Base-by-base conservation (phyloP, 2,113 vertebrate genomes). In the Hemibates koningsi region DNA sequence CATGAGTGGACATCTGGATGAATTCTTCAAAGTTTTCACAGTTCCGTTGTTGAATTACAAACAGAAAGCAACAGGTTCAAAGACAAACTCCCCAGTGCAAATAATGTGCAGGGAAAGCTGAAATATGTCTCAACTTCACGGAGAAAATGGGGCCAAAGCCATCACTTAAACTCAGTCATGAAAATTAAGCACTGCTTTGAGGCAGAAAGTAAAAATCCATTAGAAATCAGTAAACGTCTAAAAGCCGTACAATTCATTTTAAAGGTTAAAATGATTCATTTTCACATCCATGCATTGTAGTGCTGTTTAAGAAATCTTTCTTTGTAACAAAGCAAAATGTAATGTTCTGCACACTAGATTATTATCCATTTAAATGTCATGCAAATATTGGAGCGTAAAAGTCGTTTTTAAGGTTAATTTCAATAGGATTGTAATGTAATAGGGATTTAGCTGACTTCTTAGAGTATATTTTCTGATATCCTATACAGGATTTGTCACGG, bases 21-120 rank as follows among this genome's bases (percentile, higher is more conserved):
- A 6, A 13, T 9, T 9, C 3, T 45, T 29, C 9, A 0, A 17
- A 17, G 1, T 50, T 50, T 17, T 27, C 24, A 27, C 24, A 27
- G 24, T 27, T 32, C 16, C 3, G 27, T 3, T n/a, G 45, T 32
- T 78, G 73, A 52, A 34, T 34, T 13, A 32, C 45, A 78, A 78
- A 78, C 16, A 32, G 24, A 52, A 78, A 50, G 24, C 6, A 29
- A 78, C 32, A 78, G 16, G 14, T 5, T 52, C 16, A 78, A 32
- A 50, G 24, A 50, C 14, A 50, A 76, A 48, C 71, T 50, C 16
- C 71, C 45, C 16, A 12, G 17, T 0, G 27, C 3, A 16, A 52
- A 6, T 52, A n/a, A 50, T 50, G 6, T 29, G 43, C 16, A 78
- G 27, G 27, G 24, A 52, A 1, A 78, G 45, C 73, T 52, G 10